Conservation (phyloP, 2,888 invertebrate species). For the Actias luna region DNA sequence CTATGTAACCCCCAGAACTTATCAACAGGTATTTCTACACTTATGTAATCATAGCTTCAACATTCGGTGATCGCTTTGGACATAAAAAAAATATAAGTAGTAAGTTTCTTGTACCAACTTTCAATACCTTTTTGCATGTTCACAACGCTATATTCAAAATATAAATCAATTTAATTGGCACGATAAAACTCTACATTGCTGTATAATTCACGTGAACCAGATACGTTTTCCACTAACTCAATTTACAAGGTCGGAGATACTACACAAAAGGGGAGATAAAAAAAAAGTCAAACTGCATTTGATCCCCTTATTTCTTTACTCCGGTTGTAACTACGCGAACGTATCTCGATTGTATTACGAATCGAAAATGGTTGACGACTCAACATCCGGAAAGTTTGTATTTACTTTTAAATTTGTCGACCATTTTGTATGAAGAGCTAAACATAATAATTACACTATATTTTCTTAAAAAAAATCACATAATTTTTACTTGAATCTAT, state of each 20-base stretch:
- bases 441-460: too few species aligned
- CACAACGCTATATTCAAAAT: neutral
- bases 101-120: neutral
- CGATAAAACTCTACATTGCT: neutral
- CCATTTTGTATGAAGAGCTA: too few species aligned
- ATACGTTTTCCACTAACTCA: slow-evolving; percentile 39
- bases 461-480: too few species aligned
- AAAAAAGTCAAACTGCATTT: slow-evolving; percentile 22
- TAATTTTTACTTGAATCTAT: too few species aligned
- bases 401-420: too few species aligned
- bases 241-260: slow-evolving; percentile 44
- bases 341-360: neutral
- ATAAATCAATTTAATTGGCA: neutral
- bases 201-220: slow-evolving; percentile 21
- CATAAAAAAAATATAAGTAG: neutral
- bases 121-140: neutral
- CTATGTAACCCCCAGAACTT: neutral
- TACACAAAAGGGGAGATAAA: slow-evolving; percentile 19
- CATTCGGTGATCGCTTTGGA: neutral
- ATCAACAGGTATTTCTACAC: neutral
- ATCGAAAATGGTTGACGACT: neutral
- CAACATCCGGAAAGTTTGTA: neutral
- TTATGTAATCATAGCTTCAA: neutral
- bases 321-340: slow-evolving; percentile 19
- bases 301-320: slow-evolving; percentile 16